Percentiles rank a stretch among this genome's conserved stretches.
These are phyloP conservation scores for Catagonus wagneri DNA, from an alignment of 2,113 vertebrate species.

Conservation along the genomic window DNA sequence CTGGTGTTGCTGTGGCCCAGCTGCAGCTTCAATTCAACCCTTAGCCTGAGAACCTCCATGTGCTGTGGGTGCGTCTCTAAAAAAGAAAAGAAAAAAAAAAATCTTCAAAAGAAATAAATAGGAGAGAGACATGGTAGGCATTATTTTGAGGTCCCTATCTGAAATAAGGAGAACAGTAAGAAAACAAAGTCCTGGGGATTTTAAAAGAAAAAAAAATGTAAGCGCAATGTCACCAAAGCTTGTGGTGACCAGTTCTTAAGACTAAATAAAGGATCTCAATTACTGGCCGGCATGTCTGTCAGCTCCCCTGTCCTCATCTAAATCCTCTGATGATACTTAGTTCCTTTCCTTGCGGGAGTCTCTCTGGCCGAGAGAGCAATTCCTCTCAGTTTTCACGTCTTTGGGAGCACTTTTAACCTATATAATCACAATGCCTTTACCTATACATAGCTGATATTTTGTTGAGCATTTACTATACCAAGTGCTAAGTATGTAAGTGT, in stretches of 20 bases:
- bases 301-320: background rate
- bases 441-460: background rate
- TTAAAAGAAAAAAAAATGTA: background rate
- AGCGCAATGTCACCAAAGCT: background rate
- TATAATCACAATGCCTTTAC: background rate
- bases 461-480: background rate
- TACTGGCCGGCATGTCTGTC: background rate
- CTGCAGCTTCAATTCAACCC: too few relatives aligned
- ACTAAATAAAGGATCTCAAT: background rate
- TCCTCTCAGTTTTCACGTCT: background rate
- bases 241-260: background rate
- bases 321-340: background rate
- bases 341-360: background rate
- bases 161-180: background rate
- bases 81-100: background rate
- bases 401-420: background rate
- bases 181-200: background rate
- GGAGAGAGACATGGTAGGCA: background rate
- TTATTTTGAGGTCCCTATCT: background rate
- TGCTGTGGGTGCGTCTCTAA: too few relatives aligned
- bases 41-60: too few relatives aligned
- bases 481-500: background rate
- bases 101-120: slow-evolving; percentile 11
- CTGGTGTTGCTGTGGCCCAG: too few relatives aligned
- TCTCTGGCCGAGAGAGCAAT: background rate